phyloP scores from a whole-genome alignment of 2,113 vertebrate genomes.

The Micronycteris hirsuta region DNA sequence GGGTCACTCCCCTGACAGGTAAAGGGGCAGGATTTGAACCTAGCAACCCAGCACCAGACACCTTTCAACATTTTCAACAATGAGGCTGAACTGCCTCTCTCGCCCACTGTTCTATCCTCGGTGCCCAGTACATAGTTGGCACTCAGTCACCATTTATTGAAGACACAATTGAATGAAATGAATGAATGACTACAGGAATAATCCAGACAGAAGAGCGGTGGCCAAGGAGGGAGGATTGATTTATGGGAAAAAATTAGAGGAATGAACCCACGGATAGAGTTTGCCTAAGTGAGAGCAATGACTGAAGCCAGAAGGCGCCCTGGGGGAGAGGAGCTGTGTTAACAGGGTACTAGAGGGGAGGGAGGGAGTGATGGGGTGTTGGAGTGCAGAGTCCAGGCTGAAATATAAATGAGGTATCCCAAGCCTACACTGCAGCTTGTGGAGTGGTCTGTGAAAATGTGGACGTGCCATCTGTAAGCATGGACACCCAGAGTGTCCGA shows the following conservation, averaged over 20 bases:
- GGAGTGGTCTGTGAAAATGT: rapidly evolving
- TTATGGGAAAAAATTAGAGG: slow-evolving; percentile 38
- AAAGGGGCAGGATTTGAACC: background rate
- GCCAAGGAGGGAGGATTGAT: slow-evolving; percentile 17
- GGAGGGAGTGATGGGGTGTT: background rate
- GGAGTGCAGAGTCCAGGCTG: background rate
- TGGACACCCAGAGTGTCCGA: rapidly evolving
- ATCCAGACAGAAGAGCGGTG: background rate
- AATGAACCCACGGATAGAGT: background rate
- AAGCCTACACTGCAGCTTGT: rapidly evolving
- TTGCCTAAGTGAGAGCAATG: slow-evolving; percentile 30
- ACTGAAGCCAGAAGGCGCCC: background rate
- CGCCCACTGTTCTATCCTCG: rapidly evolving
- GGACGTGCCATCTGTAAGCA: background rate
- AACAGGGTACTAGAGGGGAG: background rate
- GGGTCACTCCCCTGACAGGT: background rate
- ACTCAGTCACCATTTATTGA: background rate
- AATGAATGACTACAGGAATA: background rate
- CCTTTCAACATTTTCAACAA: rapidly evolving
- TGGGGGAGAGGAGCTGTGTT: background rate
- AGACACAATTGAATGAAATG: background rate
- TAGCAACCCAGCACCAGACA: background rate
- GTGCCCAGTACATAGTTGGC: background rate
- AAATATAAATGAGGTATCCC: background rate
- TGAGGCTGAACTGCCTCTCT: background rate